Evolutionary conservation across 2,888 invertebrate species (phyloP), one percentile per base, ranked within the genome.

Genomic region (Calephelis perditalis): DNA sequence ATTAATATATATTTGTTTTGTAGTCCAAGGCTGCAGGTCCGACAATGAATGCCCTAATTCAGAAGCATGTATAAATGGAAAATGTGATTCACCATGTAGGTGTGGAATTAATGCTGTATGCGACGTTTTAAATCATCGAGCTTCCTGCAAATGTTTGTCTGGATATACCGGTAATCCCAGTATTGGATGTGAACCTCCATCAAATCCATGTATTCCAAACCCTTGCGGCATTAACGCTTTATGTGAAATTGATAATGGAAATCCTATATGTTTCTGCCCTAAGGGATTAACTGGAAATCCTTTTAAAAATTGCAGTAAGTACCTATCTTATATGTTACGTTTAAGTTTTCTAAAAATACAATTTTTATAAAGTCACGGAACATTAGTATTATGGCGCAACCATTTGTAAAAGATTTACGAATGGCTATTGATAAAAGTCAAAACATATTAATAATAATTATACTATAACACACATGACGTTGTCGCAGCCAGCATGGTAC

Each of bases 241-340:
- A 66, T 98, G 97, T 77, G 96, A 96, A 86, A 92, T 94, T 58
- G 96, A 96, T 71, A 94, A 95, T 71, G 97, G 96, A 58, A 95
- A 94, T 79, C 97, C 97, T 3, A 95, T 97, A 68, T 98, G 97
- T 75, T 96, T 92, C 86, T 97, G 97, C 76, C 97, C 97, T 0
- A 96, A 95, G 81, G 97, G 96, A 65, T 89, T 96, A 66, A 97
- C 97, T 5, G 97, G 97, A 81, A 97, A 97, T 92, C 97, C 97
- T 54, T 97, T 97, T 79, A 93, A 94, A 77, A 95, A 94, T 84
- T 97, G 97, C 93, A 96, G 97, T 97, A 93, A 92, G 96, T 95
- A 82, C 40, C 40, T 40, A 40, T 40, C 40, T 40, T 60, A 69
- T n/a, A 15, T 47, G 7, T 36, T 11, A 49, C 7, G 12, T 47